Evolutionary conservation across 2,888 invertebrate species (phyloP), one percentile per base, ranked within the genome.

Genomic region (Rhingia campestris): DNA sequence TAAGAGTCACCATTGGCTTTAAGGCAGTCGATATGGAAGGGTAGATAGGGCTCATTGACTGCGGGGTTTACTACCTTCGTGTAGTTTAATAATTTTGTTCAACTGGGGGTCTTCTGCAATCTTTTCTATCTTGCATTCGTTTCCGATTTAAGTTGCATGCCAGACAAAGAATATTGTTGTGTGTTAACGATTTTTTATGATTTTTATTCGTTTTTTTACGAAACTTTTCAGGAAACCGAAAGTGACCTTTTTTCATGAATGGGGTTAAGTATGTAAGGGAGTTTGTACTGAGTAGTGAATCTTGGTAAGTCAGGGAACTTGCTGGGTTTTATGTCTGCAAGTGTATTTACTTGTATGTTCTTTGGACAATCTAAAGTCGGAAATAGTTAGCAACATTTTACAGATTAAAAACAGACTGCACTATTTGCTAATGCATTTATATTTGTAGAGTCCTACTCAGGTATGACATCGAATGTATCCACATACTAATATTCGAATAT

Each of bases 81-180:
- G 49, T 56, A 58, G 64, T 43, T 49, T 56, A 58, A 41, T 53
- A 45, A 35, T 54, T 47, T 56, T n/a, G 41, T 37, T 47, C 43
- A 10, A 49, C 30, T 56, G n/a, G 59, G 49, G 64, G 63, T 69
- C 63, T 63, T 76, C 63, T 59, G 69, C 67, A 66, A 43, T 70
- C 56, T 58, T 47, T 51, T 70, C 67, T 66, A 58, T 75, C 66
- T 43, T 76, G 76, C 76, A 81, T 76, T 81, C 58, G 45, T 70
- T 70, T 75, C 64, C 73, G 70, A 76, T 72, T 72, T 54, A 37
- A 64, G 59, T 63, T 39, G 54, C 43, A 35, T 14, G 22, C 32
- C 72, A 47, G 30, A 81, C 81, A 81, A 75, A 66, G 81, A 64
- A 54, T 10, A 53, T 67, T 67, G 77, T 82, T 82, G 81, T 82